Base-by-base conservation (phyloP, 2,113 vertebrate genomes). In the Hoplias malabaricus region DNA sequence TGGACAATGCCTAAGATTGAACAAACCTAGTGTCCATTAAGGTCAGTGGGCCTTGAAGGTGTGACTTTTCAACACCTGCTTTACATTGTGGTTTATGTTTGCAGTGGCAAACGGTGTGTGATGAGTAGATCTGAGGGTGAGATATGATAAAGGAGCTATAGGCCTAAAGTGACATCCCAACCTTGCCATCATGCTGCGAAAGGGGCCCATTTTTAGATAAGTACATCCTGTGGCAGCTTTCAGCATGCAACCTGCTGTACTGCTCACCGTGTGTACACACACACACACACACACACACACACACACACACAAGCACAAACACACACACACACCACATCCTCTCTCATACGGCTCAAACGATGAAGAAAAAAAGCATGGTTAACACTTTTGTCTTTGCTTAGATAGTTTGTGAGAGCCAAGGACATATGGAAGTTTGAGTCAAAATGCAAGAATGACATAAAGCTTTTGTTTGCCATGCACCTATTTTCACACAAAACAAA, bases 141-240 rank as follows among this genome's bases (percentile, higher is more conserved):
- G 42, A 36, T 66, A 36, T 74, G 69, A 48, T 63, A 36, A 77
- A 67, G 72, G 46, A 31, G 16, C 56, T 31, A 14, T 31, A 59
- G 56, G 43, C 43, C 43, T 19, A 4, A 53, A 54, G 27, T 66
- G 57, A 48, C 59, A 79, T 69, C 46, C 57, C 10, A 70, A 25
- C 8, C 16, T 53, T 76, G 67, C 43, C 33, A 59, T 59, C 16
- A 19, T 27, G 27, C 25, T 75, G 67, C 12, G 23, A 48, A n/a
- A 69, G 81, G 73, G 81, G 81, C 81, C 77, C 73, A 56, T 73
- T 80, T 83, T 79, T 79, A 83, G 77, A 83, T 79, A 83, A 83
- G 65, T 33, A 83, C 77, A 80, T 83, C 81, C 81, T 83, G 81
- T 83, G 81, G 54, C 81, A 83, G 43, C 77, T 66, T 78, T 79